Evolutionary conservation across 2,113 vertebrate genomes (phyloP), one percentile per base, ranked within the genome.

Genomic region (Plecotus auritus): DNA sequence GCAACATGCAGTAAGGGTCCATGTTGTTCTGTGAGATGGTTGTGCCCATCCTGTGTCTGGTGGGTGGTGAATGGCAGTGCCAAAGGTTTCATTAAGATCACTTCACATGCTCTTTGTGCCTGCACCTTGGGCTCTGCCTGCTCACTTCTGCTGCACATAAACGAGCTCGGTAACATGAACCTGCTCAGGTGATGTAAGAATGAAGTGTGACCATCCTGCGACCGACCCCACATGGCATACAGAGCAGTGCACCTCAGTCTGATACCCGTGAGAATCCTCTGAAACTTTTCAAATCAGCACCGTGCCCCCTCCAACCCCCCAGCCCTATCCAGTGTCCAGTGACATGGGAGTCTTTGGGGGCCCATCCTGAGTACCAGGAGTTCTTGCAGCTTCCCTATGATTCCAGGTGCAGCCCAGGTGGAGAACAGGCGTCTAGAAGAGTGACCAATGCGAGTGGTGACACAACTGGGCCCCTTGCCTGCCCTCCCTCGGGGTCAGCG

Each of bases 81-180:
- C 23, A 10, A 59, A 59, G 56, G 56, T 16, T 59, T 12, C 61
- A 8, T 16, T 56, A 37, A n/a, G 14, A 61, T 22, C 56, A 14
- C 30, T 13, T 51, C 42, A 20, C 45, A n/a, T 9, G 10, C 59
- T 42, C 37, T 64, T 4, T 10, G 9, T 37, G 22, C 59, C 35
- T 28, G 16, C 8, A 1, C 61, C 3, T 0, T 11, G 54, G 69
- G 9, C 11, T 1, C 0, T 0, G 54, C 69, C 18, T 17, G 69
- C 69, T 61, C 8, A 2, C 40, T 49, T 45, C 67, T 3, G 10
- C 17, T 11, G 69, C 42, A 28, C 51, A 49, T 8, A 40, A 64
- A 9, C 42, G 73, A 40, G 42, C 32, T 45, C 1, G 14, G 45
- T 17, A 11, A n/a, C 22, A 61, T 23, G 69, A 76, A 30, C 47